Percentiles rank a stretch among this genome's conserved stretches.
phyloP scores from a whole-genome alignment of 2,888 invertebrate genomes.

The Xanthia icteritia region DNA sequence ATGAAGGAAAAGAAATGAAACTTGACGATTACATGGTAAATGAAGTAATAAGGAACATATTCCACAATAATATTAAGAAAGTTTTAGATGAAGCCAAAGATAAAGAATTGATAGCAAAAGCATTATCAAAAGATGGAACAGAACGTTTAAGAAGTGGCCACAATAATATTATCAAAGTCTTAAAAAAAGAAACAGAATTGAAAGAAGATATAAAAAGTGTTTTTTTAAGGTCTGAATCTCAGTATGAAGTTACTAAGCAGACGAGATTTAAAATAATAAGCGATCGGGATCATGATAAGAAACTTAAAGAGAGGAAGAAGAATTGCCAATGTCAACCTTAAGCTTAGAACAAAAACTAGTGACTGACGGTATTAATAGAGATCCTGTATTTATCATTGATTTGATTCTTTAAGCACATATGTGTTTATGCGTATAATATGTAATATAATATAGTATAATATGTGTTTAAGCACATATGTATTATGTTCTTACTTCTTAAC shows the following conservation, averaged over 20 bases:
- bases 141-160: background rate
- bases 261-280: conserved; percentile 29
- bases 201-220: background rate
- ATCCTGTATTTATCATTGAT: background rate
- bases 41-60: background rate
- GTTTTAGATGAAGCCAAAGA: background rate
- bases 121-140: background rate
- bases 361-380: too few species aligned
- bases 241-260: background rate
- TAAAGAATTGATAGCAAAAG: background rate
- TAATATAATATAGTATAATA: too few species aligned
- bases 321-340: background rate
- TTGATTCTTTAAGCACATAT: background rate
- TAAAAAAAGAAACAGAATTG: background rate
- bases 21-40: background rate
- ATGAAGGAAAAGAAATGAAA: conserved; percentile 17
- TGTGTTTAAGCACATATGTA: background rate
- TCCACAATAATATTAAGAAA: background rate
- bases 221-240: rapidly evolving
- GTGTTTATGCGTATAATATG: too few species aligned
- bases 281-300: background rate
- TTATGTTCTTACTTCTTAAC: background rate
- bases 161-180: background rate
- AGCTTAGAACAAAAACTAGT: background rate
- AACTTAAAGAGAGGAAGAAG: background rate